Base-by-base conservation (phyloP, 2,797 vertebrate species). In the Argyrosomus regius region DNA sequence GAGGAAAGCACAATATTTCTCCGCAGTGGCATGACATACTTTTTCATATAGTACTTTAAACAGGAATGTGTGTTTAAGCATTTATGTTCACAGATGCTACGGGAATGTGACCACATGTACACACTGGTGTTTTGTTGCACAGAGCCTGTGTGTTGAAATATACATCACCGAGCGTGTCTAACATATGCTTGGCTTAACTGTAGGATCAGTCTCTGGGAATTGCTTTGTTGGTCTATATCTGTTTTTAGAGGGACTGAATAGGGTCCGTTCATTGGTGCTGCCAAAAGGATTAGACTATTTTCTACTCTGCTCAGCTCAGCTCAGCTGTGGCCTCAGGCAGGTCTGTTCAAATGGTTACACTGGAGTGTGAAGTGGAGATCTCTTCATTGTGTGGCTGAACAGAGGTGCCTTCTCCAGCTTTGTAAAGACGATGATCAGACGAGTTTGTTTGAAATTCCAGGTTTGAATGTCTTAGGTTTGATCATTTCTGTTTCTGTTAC, bases 241-340 rank as follows among this genome's bases (percentile, higher is more conserved):
- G 74, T 86, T 88, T 80, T 91, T 78, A 86, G 76, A 83, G 66
- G 83, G 53, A 78, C 77, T 76, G 78, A 94, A 92, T 83, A 75
- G 80, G 75, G 80, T 85, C 89, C 70, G 78, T 90, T 91, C 75
- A 85, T 52, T 53, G 66, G 80, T 75, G 78, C 84, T 88, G 86
- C 90, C 91, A 93, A 92, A 92, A 88, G 86, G 92, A 95, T 95
- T 93, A 90, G 91, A 78, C 86, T 91, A 90, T 93, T 94, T 93
- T 94, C 77, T 85, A 77, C 87, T 87, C 80, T 84, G 80, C 86
- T 88, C 83, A 63, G 85, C 79, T 76, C 75, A 59, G 88, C 89
- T 93, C 89, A 87, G 89, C 88, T 90, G 84, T 88, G 89, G 91
- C 93, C 90, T 83, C 72, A 73, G 92, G 93, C 86, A 78, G 85